Evolutionary conservation across 2,888 invertebrate species (phyloP), one percentile per base, ranked within the genome.

Genomic region (Stratiomys singularior): DNA sequence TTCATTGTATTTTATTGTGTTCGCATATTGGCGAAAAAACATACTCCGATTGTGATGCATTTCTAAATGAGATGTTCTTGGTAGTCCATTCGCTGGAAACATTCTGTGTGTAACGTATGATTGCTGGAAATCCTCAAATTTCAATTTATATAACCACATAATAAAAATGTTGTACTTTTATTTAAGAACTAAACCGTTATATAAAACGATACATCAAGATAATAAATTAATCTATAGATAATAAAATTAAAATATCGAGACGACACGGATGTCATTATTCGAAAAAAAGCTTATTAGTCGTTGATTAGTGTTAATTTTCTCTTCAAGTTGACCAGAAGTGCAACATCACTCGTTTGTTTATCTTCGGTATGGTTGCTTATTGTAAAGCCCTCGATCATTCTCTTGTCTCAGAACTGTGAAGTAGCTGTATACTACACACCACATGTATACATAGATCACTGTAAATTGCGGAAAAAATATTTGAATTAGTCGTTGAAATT

Each of bases 341-440:
- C 37, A 60, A 18, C 47, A 44, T 69, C 3, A 23, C 44, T n/a
- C 2, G 18, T 52, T 44, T 28, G 56, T 64, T 83, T 83, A 87
- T 81, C 87, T 85, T 79, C 87, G 84, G 83, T 93, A 93, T 0
- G 93, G 93, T 79, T 93, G 92, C 84, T 92, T 93, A 81, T 90
- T 89, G 87, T 94, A 94, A n/a, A 92, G 89, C 63, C 93, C 93
- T 79, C 92, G 87, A 82, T 92, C 90, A 82, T 91, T 92, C 78
- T 92, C 90, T 82, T 94, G 93, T 80, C 92, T 91, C 81, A 90
- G 89, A 56, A 93, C 89, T 81, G 92, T 89, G 86, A 93, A 95
- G 86, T 93, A 93, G 84, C 94, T 95, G 89, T 93, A 95, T 72
- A 94, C 93, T 74, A 95, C 94, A 82, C 91, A 89, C 95, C 95